Evolutionary conservation across 1,140 invertebrate species (phyloP).

Genomic region (Popillia japonica): DNA sequence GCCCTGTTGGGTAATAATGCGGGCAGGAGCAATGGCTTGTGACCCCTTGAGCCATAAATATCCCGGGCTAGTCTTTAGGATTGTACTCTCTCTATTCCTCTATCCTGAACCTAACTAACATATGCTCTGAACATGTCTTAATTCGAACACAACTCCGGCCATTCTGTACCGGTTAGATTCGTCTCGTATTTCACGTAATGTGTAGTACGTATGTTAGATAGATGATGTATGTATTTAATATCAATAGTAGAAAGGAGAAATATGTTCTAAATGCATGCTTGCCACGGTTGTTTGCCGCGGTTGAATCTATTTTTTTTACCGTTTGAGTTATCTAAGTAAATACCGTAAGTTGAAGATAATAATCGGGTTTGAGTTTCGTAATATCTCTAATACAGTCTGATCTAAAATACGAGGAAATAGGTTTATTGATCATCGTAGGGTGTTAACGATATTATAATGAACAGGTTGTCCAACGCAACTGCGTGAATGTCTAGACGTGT

Average conservation of each 20-base stretch:
- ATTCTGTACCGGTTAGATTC: slow-evolving; percentile 11
- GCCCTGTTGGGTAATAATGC: slow-evolving; percentile 60
- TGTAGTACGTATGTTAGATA: background rate
- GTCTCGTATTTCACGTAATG: slow-evolving; percentile 1
- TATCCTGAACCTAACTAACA: slow-evolving; percentile 40
- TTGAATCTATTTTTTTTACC: background rate
- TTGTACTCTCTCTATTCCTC: slow-evolving; percentile 43
- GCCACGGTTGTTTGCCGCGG: too few species aligned
- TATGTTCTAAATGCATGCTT: too few species aligned
- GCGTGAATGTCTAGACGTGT: background rate
- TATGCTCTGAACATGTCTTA: slow-evolving; percentile 38
- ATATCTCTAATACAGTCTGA: background rate
- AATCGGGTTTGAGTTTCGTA: background rate
- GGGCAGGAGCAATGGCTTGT: slow-evolving; percentile 60
- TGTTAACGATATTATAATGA: slow-evolving; percentile 21
- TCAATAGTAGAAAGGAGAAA: background rate
- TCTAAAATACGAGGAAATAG: background rate
- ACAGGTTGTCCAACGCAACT: background rate
- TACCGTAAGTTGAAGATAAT: too few species aligned
- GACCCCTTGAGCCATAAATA: slow-evolving; percentile 60
- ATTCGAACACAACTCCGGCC: slow-evolving; percentile 31
- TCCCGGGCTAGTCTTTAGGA: slow-evolving; percentile 52
- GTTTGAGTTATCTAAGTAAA: too few species aligned
- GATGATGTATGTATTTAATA: background rate
- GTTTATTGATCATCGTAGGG: background rate